Conservation (phyloP, 2,113 vertebrate genomes). For the Caranx melampygus region DNA sequence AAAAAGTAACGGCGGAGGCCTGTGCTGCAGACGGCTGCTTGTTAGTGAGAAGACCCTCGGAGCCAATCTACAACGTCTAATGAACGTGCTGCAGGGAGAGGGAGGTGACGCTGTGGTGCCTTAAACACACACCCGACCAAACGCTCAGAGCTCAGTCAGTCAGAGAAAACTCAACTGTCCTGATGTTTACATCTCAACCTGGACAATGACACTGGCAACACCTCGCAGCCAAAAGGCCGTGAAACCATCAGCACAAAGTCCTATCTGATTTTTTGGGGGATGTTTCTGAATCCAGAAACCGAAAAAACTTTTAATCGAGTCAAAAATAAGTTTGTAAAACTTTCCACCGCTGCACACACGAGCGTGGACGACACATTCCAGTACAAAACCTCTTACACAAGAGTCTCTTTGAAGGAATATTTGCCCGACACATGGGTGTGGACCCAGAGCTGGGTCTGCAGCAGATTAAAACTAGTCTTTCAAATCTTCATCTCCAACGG, state of each 20-base stretch:
- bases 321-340: no score
- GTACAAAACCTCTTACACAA: neutral
- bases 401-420: neutral
- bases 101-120: no score
- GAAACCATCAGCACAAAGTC: no score
- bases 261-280: no score
- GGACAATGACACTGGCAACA: no score
- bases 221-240: neutral
- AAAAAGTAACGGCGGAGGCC: neutral
- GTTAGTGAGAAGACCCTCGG: conserved; percentile 13
- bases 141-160: no score
- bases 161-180: no score
- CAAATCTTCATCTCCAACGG: neutral
- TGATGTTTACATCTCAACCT: no score
- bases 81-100: conserved; percentile 20
- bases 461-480: neutral
- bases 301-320: no score
- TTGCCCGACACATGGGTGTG: neutral
- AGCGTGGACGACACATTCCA: neutral
- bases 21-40: neutral
- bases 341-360: neutral
- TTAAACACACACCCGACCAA: no score
- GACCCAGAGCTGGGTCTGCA: neutral
- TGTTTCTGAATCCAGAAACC: no score
- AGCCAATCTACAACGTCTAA: neutral